phyloP scores from a whole-genome alignment of 2,888 invertebrate species.

The Metopia argyrocephala region DNA sequence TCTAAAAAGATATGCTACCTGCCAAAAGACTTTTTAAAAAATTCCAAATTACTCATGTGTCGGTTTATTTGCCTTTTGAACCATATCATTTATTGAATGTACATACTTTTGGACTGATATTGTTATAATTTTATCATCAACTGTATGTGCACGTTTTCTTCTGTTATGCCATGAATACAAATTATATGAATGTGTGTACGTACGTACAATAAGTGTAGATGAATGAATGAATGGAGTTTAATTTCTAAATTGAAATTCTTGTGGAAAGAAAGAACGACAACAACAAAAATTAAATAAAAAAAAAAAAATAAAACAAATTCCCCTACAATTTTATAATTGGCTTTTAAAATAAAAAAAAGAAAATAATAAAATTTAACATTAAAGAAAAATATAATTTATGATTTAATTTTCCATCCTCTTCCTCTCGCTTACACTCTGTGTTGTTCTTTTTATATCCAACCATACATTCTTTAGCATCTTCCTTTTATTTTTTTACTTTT shows the following conservation, averaged over 20 bases:
- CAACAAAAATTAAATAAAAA: background rate
- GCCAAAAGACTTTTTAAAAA: too few species aligned
- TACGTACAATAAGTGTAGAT: background rate
- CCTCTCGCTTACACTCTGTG: background rate
- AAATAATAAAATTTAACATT: too few species aligned
- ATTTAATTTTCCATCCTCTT: constrained; percentile 23
- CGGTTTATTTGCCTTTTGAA: too few species aligned
- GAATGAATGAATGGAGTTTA: constrained; percentile 39
- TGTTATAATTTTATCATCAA: background rate
- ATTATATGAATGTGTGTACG: constrained; percentile 1
- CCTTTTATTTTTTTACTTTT: background rate
- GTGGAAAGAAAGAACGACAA: constrained; percentile 2
- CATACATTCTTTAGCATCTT: constrained; percentile 27
- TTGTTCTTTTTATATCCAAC: background rate
- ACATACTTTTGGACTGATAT: too few species aligned
- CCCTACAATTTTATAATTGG: too few species aligned
- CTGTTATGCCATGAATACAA: constrained; percentile 39
- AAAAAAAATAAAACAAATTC: too few species aligned
- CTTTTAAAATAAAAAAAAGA: too few species aligned
- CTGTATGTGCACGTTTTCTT: background rate
- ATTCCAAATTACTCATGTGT: too few species aligned
- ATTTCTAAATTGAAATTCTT: constrained; percentile 39
- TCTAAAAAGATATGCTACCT: too few species aligned
- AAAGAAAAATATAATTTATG: background rate
- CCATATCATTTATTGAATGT: too few species aligned